phyloP scores from a whole-genome alignment of 2,797 vertebrate genomes.

The Cottoperca gobio region DNA sequence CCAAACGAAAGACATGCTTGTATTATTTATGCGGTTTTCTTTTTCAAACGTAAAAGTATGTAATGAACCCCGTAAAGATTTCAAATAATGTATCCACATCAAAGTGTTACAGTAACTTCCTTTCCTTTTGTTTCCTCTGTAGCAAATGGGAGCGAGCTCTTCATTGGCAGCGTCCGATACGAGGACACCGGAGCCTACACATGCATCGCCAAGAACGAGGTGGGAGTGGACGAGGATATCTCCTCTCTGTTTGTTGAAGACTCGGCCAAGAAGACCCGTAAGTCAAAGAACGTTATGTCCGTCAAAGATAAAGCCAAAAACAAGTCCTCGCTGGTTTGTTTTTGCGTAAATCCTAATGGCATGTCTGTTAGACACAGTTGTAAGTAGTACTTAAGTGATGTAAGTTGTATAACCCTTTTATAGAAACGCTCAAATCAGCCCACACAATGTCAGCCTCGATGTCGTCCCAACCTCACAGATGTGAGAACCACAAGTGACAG shows the following conservation, averaged over 20 bases:
- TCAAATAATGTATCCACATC: background rate
- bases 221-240: conserved; percentile 97
- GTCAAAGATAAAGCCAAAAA: background rate
- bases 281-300: conserved; percentile 60
- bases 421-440: background rate
- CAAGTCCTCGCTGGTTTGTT: too few relatives aligned
- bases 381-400: background rate
- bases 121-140: conserved; percentile 17
- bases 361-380: background rate
- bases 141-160: conserved; percentile 95
- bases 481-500: background rate
- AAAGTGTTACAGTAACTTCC: background rate
- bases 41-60: background rate
- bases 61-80: background rate
- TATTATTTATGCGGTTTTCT: background rate
- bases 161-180: conserved; percentile 93
- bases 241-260: conserved; percentile 98
- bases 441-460: background rate
- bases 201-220: conserved; percentile 97
- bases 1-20: background rate
- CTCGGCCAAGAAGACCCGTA: conserved; percentile 95
- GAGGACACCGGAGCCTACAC: conserved; percentile 98
- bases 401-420: background rate
- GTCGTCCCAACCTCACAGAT: background rate
- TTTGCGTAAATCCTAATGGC: background rate